Percentiles rank a stretch among this genome's conserved stretches.
phyloP scores from a whole-genome alignment of 2,888 invertebrate species.

The Athalia circularis region DNA sequence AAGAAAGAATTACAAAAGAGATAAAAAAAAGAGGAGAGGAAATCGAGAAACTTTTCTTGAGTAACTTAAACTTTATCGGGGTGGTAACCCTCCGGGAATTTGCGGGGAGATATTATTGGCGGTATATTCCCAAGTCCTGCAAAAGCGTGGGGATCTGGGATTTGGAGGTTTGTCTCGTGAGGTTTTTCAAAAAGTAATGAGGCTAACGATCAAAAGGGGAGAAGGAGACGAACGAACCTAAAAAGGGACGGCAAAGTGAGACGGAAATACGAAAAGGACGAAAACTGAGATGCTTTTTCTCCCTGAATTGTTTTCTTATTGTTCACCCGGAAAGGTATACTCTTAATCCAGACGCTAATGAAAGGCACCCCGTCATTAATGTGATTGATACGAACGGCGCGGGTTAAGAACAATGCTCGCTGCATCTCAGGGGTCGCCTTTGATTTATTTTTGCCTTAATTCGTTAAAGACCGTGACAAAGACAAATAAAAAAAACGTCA shows the following conservation, averaged over 20 bases:
- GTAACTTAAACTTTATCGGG: slow-evolving; percentile 13
- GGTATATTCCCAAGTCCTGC: not conserved
- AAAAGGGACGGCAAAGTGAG: not conserved
- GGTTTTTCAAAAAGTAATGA: slow-evolving; percentile 32
- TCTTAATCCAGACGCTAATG: slow-evolving; percentile 43
- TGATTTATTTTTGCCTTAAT: slow-evolving; percentile 37
- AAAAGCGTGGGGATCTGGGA: too few relatives aligned
- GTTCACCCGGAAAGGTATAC: slow-evolving; percentile 12
- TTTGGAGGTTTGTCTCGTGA: slow-evolving; percentile 13
- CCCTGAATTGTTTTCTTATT: slow-evolving; percentile 36
- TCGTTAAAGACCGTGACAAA: slow-evolving; percentile 34
- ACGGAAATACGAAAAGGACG: not conserved
- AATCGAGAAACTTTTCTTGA: slow-evolving; percentile 11
- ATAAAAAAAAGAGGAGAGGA: not conserved
- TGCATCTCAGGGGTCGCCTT: slow-evolving; percentile 23
- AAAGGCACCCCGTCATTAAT: slow-evolving; percentile 46
- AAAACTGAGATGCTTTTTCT: slow-evolving; percentile 22
- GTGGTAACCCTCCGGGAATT: not conserved
- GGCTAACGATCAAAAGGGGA: not conserved
- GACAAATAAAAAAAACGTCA: slow-evolving; percentile 16
- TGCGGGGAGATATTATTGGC: not conserved
- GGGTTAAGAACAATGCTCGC: slow-evolving; percentile 23
- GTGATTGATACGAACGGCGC: slow-evolving; percentile 46
- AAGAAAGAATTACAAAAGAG: not conserved
- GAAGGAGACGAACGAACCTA: not conserved